Conservation (phyloP, 2,888 invertebrate species). For the Tridacna crocea region DNA sequence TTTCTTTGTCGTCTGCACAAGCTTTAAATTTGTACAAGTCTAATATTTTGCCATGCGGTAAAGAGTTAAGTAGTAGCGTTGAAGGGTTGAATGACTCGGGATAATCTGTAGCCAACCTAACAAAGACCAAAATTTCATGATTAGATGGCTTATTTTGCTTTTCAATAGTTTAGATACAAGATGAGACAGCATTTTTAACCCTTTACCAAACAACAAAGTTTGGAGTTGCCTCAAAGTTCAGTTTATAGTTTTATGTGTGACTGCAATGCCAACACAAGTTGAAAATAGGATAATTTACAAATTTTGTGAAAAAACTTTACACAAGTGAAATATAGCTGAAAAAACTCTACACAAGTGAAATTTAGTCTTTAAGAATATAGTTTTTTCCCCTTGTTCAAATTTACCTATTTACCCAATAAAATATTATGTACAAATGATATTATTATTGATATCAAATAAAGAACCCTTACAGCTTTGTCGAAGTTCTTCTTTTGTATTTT, state of each 20-base stretch:
- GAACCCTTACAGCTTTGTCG: neutral
- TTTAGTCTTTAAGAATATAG: neutral
- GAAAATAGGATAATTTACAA: conserved; percentile 62
- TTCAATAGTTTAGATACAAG: no score
- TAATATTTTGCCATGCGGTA: no score
- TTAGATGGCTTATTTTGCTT: no score
- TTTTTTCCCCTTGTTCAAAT: conserved; percentile 1
- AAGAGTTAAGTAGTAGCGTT: no score
- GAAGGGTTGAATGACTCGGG: no score
- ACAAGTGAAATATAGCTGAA: conserved; percentile 15
- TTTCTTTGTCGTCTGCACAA: no score
- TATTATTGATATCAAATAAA: conserved; percentile 24
- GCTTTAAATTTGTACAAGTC: no score
- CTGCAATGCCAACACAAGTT: conserved; percentile 68
- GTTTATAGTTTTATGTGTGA: conserved; percentile 15
- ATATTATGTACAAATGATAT: neutral
- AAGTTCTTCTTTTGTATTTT: neutral
- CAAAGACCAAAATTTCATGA: no score
- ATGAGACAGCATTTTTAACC: no score
- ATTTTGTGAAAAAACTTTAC: conserved; percentile 23
- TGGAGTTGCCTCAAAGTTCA: neutral
- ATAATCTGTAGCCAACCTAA: no score
- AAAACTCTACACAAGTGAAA: neutral
- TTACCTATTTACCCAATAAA: neutral
- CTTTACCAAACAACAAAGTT: no score